phyloP scores from a whole-genome alignment of 2,888 invertebrate species.

The Drosophila paramelanica region DNA sequence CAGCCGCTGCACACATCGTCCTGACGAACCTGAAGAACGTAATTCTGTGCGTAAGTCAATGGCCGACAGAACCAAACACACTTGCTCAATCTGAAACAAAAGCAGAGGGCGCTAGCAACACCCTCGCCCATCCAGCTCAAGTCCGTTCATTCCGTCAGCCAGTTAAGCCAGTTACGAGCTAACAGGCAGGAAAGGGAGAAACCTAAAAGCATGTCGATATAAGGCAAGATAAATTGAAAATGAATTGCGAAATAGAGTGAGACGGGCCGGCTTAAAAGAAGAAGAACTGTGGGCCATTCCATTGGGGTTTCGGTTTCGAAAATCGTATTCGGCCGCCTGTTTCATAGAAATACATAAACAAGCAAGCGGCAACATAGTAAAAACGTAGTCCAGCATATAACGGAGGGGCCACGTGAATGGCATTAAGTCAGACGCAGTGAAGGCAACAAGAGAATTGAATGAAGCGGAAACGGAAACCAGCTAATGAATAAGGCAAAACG shows the following conservation, averaged over 20 bases:
- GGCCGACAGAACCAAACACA: slow-evolving; percentile 18
- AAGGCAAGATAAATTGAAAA: slow-evolving; percentile 81
- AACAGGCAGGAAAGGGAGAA: slow-evolving; percentile 33
- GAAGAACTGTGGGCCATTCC: background rate
- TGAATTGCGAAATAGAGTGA: slow-evolving; percentile 70
- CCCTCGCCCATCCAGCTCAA: slow-evolving; percentile 42
- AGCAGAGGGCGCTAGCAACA: slow-evolving; percentile 12
- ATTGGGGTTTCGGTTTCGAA: slow-evolving; percentile 29
- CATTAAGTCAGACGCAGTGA: slow-evolving; percentile 70
- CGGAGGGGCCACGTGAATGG: slow-evolving; percentile 59
- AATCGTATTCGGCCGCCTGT: slow-evolving; percentile 34
- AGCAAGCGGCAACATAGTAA: slow-evolving; percentile 27
- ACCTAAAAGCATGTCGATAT: slow-evolving; percentile 78
- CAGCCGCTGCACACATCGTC: slow-evolving; percentile 9
- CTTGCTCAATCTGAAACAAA: slow-evolving; percentile 10
- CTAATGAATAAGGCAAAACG: slow-evolving; percentile 77
- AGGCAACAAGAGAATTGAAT: slow-evolving; percentile 73
- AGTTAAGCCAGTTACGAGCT: slow-evolving; percentile 55
- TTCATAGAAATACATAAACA: slow-evolving; percentile 57
- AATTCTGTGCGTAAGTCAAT: slow-evolving; percentile 42
- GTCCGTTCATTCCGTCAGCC: slow-evolving; percentile 46
- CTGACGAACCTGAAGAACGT: slow-evolving; percentile 1
- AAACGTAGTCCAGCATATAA: slow-evolving; percentile 44
- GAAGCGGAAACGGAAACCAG: slow-evolving; percentile 77
- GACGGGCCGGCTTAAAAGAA: slow-evolving; percentile 6